Percentiles rank a stretch among this genome's conserved stretches.
These are phyloP conservation scores for Spatulosminthurus flaviceps DNA, from an alignment of 2,888 invertebrate genomes.

Conservation along the genomic window DNA sequence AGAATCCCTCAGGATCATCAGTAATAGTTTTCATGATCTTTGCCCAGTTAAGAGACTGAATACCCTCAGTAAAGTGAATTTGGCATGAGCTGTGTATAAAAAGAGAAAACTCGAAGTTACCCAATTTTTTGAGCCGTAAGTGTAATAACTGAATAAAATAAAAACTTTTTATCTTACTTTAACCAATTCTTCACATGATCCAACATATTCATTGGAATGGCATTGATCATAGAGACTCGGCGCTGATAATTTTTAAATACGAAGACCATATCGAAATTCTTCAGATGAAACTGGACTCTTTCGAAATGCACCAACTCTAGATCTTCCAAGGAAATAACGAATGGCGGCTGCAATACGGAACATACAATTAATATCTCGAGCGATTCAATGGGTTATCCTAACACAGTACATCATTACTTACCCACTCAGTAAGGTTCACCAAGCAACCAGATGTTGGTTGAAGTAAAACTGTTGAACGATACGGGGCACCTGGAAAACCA, in stretches of 20 bases:
- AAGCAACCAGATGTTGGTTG: constrained; percentile 98
- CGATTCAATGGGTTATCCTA: too few relatives aligned
- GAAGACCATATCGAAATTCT: constrained; percentile 99
- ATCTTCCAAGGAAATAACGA: constrained; percentile 97
- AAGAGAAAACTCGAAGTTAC: too few relatives aligned
- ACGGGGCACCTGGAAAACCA: constrained; percentile 97
- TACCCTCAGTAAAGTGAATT: constrained; percentile 96
- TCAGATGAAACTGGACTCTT: constrained; percentile 96
- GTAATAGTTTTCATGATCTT: constrained; percentile 99
- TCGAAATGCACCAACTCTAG: constrained; percentile 99
- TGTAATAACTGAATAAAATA: background rate
- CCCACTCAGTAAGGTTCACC: constrained; percentile 97
- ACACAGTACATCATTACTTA: constrained; percentile 64
- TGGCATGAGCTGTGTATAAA: constrained; percentile 82
- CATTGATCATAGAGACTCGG: constrained; percentile 96
- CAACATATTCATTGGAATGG: constrained; percentile 99
- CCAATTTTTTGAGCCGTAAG: too few relatives aligned
- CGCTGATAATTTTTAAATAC: constrained; percentile 97
- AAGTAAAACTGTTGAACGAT: constrained; percentile 91
- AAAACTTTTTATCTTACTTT: constrained; percentile 74
- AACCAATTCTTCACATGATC: constrained; percentile 99
- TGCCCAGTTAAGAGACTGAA: constrained; percentile 98
- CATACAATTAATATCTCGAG: too few relatives aligned
- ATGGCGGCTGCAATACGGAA: constrained; percentile 84
- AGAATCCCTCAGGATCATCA: constrained; percentile 98